phyloP scores from a whole-genome alignment of 2,888 invertebrate species.

The Melitaea athalia region DNA sequence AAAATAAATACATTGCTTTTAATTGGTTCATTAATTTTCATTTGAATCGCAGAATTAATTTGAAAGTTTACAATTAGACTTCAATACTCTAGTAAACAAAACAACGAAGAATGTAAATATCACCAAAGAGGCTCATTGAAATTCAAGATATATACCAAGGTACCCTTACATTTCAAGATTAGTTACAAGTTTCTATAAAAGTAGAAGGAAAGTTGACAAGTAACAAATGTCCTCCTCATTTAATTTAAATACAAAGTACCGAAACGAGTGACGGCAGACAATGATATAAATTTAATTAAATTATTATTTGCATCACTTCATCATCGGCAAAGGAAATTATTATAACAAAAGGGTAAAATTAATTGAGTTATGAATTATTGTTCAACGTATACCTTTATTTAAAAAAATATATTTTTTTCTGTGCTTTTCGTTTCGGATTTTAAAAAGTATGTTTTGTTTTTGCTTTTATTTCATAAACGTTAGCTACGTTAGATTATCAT shows the following conservation, averaged over 20 bases:
- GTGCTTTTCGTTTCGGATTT: neutral
- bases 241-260: conserved; percentile 32
- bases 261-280: conserved; percentile 22
- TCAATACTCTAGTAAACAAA: conserved; percentile 26
- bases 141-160: conserved; percentile 38
- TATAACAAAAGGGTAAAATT: conserved; percentile 31
- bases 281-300: conserved; percentile 34
- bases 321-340: conserved; percentile 33
- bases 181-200: conserved; percentile 27
- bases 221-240: conserved; percentile 26
- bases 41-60: conserved; percentile 1
- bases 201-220: conserved; percentile 35
- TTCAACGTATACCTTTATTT: conserved; percentile 5
- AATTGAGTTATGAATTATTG: conserved; percentile 30
- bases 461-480: neutral
- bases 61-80: neutral
- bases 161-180: conserved; percentile 23
- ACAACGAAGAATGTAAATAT: conserved; percentile 38
- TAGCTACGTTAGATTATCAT: no score
- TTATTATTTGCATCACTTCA: conserved; percentile 34
- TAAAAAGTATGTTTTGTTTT: no score
- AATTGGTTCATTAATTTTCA: neutral
- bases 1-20: no score
- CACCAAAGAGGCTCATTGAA: conserved; percentile 30
- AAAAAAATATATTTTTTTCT: conserved; percentile 1